Base-by-base conservation (phyloP, 2,113 vertebrate genomes). In the Falcunculus frontatus region DNA sequence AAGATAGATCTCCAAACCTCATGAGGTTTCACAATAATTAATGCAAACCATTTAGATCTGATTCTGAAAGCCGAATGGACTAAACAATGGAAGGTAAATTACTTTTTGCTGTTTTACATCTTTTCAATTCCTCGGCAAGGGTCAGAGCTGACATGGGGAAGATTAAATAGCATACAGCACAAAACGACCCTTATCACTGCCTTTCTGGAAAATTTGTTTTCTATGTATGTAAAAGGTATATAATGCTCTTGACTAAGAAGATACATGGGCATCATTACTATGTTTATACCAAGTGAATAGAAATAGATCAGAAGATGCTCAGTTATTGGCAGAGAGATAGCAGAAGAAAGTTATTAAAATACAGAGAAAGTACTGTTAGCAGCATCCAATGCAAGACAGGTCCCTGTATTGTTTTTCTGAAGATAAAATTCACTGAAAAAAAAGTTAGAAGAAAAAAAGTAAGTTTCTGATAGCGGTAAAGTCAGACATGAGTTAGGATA, bases 271-370 rank as follows among this genome's bases (percentile, higher is more conserved):
- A 93, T 96, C 96, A 96, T 96, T 97, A 96, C 93, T 84, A 56
- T 96, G 95, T 96, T 97, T 97, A 96, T 93, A 88, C 98, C 98
- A 98, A 98, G 98, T 98, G 98, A 99, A 98, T 96, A 96, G 86
- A 96, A 97, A 97, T 97, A 97, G 92, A 97, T 97, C 98, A 97
- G 97, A 96, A 98, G 98, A 98, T 98, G 98, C 97, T 98, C 96
- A 95, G 95, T 97, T 98, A 96, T 82, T 94, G 91, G 93, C 3
- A 0, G 11, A 96, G 97, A 98, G 98, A 99, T 98, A 99, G 98
- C 98, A 97, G 97, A 97, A 97, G 97, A 96, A 98, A 98, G 98
- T 98, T 98, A 98, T 98, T 99, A 98, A 99, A 98, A 98, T 98
- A 98, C 98, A 97, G 97, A 98, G 96, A 96, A 97, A 87, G 96